These are phyloP conservation scores for Pterois miles DNA, from an alignment of 2,797 vertebrate species.

Conservation along the genomic window DNA sequence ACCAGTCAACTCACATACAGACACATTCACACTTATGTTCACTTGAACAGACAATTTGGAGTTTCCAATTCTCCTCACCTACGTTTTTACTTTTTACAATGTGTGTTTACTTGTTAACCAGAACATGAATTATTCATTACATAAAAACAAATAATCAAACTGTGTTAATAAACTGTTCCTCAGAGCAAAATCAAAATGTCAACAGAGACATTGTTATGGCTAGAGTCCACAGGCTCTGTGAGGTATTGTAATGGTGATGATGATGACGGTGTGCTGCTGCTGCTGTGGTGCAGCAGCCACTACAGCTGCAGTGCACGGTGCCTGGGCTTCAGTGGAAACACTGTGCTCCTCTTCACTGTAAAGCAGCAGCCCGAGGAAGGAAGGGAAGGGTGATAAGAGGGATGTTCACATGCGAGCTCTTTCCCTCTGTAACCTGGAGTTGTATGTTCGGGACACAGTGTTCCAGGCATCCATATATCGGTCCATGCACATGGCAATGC, in stretches of 20 bases:
- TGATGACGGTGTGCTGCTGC: conserved; percentile 7
- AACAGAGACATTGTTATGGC: conserved; percentile 42
- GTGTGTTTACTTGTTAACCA: conserved; percentile 15
- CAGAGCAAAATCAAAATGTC: conserved; percentile 48
- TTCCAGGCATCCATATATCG: conserved; percentile 99
- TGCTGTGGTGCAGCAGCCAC: no score
- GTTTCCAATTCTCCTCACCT: neutral
- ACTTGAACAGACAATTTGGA: neutral
- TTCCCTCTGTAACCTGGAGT: conserved; percentile 93
- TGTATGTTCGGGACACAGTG: conserved; percentile 94
- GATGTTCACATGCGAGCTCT: conserved; percentile 91
- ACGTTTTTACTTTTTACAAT: neutral
- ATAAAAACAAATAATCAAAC: conserved; percentile 34
- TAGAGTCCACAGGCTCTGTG: conserved; percentile 54
- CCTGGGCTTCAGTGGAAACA: conserved; percentile 6
- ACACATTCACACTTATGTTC: conserved; percentile 4
- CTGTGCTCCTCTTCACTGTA: conserved; percentile 10
- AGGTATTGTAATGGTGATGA: conserved; percentile 38
- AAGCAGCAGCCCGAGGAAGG: conserved; percentile 17
- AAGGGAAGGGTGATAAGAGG: neutral
- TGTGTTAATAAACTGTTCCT: conserved; percentile 36
- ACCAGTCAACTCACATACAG: neutral
- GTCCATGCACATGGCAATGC: conserved; percentile 99
- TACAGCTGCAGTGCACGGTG: neutral
- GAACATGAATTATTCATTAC: conserved; percentile 23